Conservation (phyloP, 2,888 invertebrate species). For the Tipula confusa region DNA sequence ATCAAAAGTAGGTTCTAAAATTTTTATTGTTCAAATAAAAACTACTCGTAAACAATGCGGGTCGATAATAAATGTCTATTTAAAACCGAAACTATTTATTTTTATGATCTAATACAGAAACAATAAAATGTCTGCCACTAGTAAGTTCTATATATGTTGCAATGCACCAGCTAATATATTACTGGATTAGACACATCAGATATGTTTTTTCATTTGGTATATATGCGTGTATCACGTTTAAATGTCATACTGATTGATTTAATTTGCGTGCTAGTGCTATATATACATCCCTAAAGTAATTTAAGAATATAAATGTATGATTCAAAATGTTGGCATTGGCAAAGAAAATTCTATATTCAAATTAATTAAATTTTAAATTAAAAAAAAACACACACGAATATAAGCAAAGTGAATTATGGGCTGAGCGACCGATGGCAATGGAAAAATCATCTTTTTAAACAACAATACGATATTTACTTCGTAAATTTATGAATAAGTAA, state of each 20-base stretch:
- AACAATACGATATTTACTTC: neutral
- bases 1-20: neutral
- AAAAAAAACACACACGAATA: neutral
- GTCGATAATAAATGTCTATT: constrained; percentile 9
- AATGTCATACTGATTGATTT: neutral
- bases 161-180: neutral
- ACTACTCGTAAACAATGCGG: neutral
- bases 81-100: neutral
- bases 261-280: neutral
- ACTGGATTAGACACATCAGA: neutral
- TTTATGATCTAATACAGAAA: neutral
- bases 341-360: neutral
- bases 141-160: neutral
- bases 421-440: neutral
- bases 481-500: neutral
- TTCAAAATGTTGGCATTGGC: constrained; percentile 3
- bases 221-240: neutral
- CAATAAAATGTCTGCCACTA: neutral
- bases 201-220: neutral
- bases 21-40: neutral
- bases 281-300: neutral
- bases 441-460: neutral
- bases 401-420: neutral
- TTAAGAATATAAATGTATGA: neutral
- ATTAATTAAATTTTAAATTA: neutral